Evolutionary conservation across 2,797 vertebrate species (phyloP), one percentile per base, ranked within the genome.

Genomic region (Cossypha caffra): DNA sequence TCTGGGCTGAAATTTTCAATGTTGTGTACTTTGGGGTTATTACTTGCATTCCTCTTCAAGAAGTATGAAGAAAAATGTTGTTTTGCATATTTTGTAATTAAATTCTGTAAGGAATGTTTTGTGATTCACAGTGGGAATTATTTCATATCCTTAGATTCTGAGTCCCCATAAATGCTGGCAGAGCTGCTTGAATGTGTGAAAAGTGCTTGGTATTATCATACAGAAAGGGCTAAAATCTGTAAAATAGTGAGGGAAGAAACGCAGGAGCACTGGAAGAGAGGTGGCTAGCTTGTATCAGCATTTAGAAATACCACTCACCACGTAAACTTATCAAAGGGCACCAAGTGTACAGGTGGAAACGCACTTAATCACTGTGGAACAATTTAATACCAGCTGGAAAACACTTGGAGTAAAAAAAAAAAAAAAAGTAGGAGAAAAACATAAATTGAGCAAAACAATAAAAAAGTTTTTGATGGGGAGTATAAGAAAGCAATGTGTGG

Each of bases 31-130:
- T 78, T 18, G 4, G 8, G 9, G 5, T 62, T 28, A 4, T 37
- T 74, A 5, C 15, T 90, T 76, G 19, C 0, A 1, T 64, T 5
- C 0, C 5, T n/a, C 15, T 35, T 45, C 5, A 45, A 21, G 12
- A 52, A 51, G 3, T 10, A 17, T 2, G 14, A 80, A 31, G 45
- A 29, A 48, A 24, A 0, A 0, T 0, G 0, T 13, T 45, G 3
- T 2, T 64, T 38, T 52, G 31, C 1, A 0, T 57, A 5, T 9
- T 26, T 37, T 43, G 1, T 5, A 31, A n/a, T 57, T 81, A 78
- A 58, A 7, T 16, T 25, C 11, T 37, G 3, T n/a, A 7, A 20
- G 5, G 28, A 54, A 0, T 26, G 23, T 11, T 59, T 45, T 28
- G 31, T 42, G 33, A 1, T 55, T 80, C 8, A 3, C 19, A 7